These are phyloP conservation scores for Galerucella calmariensis DNA, from an alignment of 2,888 invertebrate genomes.

Conservation along the genomic window DNA sequence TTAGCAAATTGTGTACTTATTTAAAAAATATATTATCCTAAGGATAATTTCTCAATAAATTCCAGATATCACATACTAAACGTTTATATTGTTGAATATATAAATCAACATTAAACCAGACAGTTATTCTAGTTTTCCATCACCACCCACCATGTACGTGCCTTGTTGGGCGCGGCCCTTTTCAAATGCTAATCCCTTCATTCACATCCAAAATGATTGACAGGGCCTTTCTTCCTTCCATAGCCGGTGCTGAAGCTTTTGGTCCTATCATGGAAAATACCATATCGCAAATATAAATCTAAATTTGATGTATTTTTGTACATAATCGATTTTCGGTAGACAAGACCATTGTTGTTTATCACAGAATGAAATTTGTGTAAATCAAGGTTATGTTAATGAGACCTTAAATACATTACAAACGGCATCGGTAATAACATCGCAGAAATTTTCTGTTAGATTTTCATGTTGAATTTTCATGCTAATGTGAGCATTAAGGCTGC, in stretches of 20 bases:
- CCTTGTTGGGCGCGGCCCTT: constrained; percentile 51
- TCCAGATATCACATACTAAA: neutral
- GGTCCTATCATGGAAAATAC: constrained; percentile 4
- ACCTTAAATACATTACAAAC: constrained; percentile 5
- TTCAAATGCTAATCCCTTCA: constrained; percentile 62
- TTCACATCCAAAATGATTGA: constrained; percentile 60
- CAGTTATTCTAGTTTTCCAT: neutral
- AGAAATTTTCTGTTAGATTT: constrained; percentile 7
- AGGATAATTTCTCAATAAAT: too few relatives aligned
- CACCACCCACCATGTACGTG: constrained; percentile 32
- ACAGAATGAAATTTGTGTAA: too few relatives aligned
- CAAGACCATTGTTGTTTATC: neutral
- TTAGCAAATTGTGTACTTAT: too few relatives aligned
- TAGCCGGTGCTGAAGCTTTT: neutral
- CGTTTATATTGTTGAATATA: neutral
- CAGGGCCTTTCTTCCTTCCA: constrained; percentile 56
- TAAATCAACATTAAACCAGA: neutral
- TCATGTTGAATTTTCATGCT: constrained; percentile 26
- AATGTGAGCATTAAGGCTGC: constrained; percentile 26
- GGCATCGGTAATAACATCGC: constrained; percentile 1
- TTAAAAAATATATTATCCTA: too few relatives aligned
- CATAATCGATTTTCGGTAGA: neutral
- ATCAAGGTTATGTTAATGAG: neutral
- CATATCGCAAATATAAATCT: constrained; percentile 2
- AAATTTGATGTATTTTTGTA: neutral